A percentile compares a stretch with the other conserved stretches of the same genome.
phyloP scores from a whole-genome alignment of 2,113 vertebrate species.

The Neopipo cinnamomea region DNA sequence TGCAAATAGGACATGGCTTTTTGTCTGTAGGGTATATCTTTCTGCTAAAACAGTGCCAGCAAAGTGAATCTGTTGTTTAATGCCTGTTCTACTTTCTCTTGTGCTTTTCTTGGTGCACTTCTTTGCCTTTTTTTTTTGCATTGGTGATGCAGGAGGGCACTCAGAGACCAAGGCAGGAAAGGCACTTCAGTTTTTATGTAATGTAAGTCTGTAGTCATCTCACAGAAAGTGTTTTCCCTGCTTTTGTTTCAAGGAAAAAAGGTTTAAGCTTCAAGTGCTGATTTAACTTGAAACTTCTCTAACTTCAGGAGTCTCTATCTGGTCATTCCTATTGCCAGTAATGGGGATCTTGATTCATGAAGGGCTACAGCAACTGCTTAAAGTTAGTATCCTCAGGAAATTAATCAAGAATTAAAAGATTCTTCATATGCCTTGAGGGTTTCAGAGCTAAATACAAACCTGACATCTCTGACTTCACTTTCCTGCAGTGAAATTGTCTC shows the following conservation, averaged over 20 bases:
- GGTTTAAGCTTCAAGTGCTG: not conserved
- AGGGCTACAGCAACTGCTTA: not conserved
- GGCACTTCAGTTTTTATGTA: not conserved
- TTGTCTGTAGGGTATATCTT: not conserved
- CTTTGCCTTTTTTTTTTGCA: not conserved
- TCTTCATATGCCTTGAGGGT: not conserved
- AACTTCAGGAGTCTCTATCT: not conserved
- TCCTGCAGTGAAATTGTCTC: not conserved
- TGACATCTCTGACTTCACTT: not conserved
- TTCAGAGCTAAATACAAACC: not conserved
- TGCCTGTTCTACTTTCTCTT: constrained; percentile 5
- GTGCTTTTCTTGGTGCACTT: not conserved
- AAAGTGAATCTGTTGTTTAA: not conserved
- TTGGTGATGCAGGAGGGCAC: not conserved
- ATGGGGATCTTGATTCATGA: not conserved
- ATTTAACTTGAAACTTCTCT: not conserved
- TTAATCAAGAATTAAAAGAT: not conserved
- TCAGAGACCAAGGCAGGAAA: not conserved
- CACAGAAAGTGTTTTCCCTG: not conserved
- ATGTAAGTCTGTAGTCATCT: not conserved
- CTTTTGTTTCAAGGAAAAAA: not conserved
- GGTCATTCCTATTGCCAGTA: not conserved
- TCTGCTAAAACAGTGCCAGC: not conserved
- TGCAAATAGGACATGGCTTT: not conserved
- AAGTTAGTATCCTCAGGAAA: not conserved